Base-by-base conservation (phyloP, 2,888 invertebrate genomes). In the Crematogaster levior region DNA sequence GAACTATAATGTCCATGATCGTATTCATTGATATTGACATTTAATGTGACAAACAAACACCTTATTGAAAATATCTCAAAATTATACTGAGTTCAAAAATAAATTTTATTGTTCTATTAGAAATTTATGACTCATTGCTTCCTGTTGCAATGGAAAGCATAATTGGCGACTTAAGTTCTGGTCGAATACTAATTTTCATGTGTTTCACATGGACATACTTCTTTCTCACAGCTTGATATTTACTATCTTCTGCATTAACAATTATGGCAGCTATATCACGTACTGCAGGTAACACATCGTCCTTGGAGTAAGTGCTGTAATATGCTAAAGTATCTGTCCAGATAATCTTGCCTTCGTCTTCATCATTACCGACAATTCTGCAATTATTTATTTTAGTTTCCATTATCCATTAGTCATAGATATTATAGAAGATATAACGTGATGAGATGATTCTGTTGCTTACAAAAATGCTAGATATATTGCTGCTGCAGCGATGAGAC, bases 401-500 rank as follows among this genome's bases (percentile, higher is more conserved):
- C n/a, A 56, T 56, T 56, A 56, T n/a, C n/a, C n/a, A 56, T 56
- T 3, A 3, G 21, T 6, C 6, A 34, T 34, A 63, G 18, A n/a
- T 21, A 53, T 40, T 18, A 37, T 2, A 5, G 4, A 43, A 56
- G 1, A 5, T 40, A 12, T n/a, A 61, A 37, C 7, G 6, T 6
- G 24, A 34, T n/a, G n/a, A 70, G 18, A 12, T 51, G 15, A 34
- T 58, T 34, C 2, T 4, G 2, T n/a, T 46, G 6, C 95, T 92
- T 95, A 95, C 90, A 96, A 95, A 30, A 97, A 95, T 3, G 98
- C 96, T 12, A 98, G 95, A 93, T 97, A 98, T 80, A 98, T 95
- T 9, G 98, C 97, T 5, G 97, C 97, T 10, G 97, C 98, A 58
- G 98, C 97, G 81, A 98, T 95, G 90, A 97, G 95, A 0, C 99